Evolutionary conservation across 64 coral and sea anemone genomes (phyloP), one percentile per base, ranked within the genome.

Genomic region (Anthopleura sola): DNA sequence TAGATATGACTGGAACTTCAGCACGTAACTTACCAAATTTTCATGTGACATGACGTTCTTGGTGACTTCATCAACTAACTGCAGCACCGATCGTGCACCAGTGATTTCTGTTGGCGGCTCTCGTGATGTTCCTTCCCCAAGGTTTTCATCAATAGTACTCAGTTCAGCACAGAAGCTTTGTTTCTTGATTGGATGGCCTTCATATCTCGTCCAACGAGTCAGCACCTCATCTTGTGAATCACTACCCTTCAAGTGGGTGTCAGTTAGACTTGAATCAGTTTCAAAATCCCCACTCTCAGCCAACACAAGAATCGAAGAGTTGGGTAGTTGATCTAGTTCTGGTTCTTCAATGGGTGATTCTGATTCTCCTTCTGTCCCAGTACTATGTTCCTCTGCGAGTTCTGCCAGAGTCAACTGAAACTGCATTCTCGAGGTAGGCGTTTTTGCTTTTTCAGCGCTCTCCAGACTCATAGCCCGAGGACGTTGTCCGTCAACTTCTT

Each of bases 61-160:
- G 10, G 82, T 83, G 9, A 83, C 82, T 55, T 83, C 82, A 83
- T 83, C 82, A 19, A 83, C 82, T 36, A 83, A 60, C 44, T 37
- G 49, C 34, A 54, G 28, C 1, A 83, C 82, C 13, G 66, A 71
- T 71, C 29, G 76, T 71, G 2, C 33, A 48, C 75, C 31, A 15
- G 15, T 47, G 21, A 29, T 44, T 19, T 48, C 76, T 71, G 0
- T 11, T 26, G 58, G 21, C 3, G 21, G 58, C 1, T 23, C 21
- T 3, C 11, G 16, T 12, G 26, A 10, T 26, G 62, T 10, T 32
- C 66, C 31, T 79, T 79, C 76, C 8, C 21, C 76, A 20, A 44
- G 36, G 44, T 44, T 79, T 26, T 79, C 76, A 48, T 79, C 76
- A 5, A 79, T 79, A n/a, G 37, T 79, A 24, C 37, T 48, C 8